phyloP scores from a whole-genome alignment of 2,113 vertebrate species.

The Hypomesus transpacificus region DNA sequence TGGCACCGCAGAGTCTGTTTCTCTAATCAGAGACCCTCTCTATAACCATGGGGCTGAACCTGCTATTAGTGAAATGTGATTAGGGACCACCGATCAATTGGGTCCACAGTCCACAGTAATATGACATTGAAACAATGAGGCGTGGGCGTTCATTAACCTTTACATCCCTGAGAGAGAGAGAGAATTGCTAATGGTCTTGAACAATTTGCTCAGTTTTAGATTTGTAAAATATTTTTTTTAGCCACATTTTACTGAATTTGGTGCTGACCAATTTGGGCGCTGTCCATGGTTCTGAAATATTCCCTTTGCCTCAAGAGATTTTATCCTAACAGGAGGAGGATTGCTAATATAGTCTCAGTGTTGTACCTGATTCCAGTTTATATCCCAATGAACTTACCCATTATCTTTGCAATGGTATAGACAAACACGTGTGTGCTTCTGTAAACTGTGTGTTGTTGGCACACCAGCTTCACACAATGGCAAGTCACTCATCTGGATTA shows the following conservation, averaged over 20 bases:
- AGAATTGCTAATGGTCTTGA: no score
- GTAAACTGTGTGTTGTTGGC: not conserved
- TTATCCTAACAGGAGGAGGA: no score
- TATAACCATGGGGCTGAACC: conserved; percentile 7
- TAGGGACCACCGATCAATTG: conserved; percentile 42
- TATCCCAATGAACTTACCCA: no score
- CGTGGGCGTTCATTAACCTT: conserved; percentile 43
- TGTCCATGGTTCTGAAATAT: conserved; percentile 31
- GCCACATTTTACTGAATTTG: not conserved
- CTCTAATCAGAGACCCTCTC: conserved; percentile 28
- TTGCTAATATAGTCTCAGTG: no score
- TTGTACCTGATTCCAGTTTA: no score
- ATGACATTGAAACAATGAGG: conserved; percentile 42
- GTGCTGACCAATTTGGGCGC: not conserved
- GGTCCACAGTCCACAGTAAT: conserved; percentile 26
- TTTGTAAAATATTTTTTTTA: no score
- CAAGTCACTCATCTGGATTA: not conserved
- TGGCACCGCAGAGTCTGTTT: conserved; percentile 41
- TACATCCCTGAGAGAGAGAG: conserved; percentile 14
- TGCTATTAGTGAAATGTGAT: conserved; percentile 46
- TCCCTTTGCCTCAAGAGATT: no score
- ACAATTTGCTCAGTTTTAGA: no score
- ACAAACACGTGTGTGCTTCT: not conserved
- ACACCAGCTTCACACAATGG: not conserved
- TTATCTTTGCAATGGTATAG: no score